Evolutionary conservation across 2,888 invertebrate species (phyloP).

Genomic region (Osmoderma eremita): DNA sequence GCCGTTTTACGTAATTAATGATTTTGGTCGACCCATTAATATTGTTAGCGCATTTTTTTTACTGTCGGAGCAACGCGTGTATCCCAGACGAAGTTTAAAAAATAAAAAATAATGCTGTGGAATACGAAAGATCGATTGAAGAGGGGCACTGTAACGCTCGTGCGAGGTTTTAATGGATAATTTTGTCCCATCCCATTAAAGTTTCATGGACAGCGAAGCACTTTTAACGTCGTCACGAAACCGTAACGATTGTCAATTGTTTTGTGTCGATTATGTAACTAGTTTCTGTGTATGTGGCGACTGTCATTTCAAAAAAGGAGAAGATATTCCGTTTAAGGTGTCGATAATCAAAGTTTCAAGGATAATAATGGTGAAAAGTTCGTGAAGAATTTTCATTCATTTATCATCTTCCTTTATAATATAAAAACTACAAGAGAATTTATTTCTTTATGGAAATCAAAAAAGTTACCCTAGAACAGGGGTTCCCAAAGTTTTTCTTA

Average conservation of each 20-base stretch:
- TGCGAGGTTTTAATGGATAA: constrained; percentile 24
- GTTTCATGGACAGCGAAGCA: too few species aligned
- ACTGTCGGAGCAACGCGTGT: background rate
- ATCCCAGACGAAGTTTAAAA: background rate
- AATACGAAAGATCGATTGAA: background rate
- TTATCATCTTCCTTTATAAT: too few species aligned
- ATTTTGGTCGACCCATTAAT: constrained; percentile 22
- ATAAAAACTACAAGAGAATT: too few species aligned
- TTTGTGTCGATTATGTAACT: too few species aligned
- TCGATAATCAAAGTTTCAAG: too few species aligned
- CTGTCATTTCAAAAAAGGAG: constrained; percentile 18
- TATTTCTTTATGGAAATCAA: too few species aligned
- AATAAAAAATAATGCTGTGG: background rate
- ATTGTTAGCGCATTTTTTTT: constrained; percentile 20
- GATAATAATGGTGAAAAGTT: too few species aligned
- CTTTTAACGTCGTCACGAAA: too few species aligned
- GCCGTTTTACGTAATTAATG: constrained; percentile 31
- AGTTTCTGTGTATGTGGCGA: background rate
- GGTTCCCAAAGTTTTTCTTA: too few species aligned
- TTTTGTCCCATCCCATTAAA: background rate
- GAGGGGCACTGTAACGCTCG: background rate
- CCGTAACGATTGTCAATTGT: too few species aligned
- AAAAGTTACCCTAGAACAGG: too few species aligned
- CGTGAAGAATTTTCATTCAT: too few species aligned
- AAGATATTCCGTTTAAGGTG: background rate